A percentile compares a stretch with the other conserved stretches of the same genome.
These are phyloP conservation scores for Dyspetes luteomarginatus DNA, from an alignment of 2,888 invertebrate species.

Conservation along the genomic window DNA sequence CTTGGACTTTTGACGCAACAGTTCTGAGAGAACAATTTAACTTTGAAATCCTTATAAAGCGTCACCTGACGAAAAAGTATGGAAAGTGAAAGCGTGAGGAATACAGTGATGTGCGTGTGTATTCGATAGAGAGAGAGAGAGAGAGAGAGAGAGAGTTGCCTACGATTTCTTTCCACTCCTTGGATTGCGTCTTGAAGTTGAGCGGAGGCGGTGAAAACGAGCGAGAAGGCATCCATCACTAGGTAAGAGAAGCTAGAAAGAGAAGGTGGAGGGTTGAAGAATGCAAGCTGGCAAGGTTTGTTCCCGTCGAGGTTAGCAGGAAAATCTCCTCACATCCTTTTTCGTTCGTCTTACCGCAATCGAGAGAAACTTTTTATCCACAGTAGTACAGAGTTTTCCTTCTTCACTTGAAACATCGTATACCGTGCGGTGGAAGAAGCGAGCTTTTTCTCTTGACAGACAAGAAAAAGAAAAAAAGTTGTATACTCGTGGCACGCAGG, in stretches of 20 bases:
- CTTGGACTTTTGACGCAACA: not conserved
- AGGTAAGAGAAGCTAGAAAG: not conserved
- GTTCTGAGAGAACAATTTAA: constrained; percentile 7
- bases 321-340: not conserved
- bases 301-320: constrained; percentile 23
- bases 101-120: not conserved
- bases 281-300: constrained; percentile 45
- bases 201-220: constrained; percentile 20
- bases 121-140: too few relatives aligned
- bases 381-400: constrained; percentile 50
- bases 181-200: constrained; percentile 5
- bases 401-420: constrained; percentile 30
- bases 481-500: constrained; percentile 36
- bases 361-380: constrained; percentile 56
- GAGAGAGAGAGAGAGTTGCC: too few relatives aligned
- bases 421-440: constrained; percentile 21
- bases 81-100: constrained; percentile 19
- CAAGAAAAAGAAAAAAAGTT: constrained; percentile 1
- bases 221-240: constrained; percentile 9
- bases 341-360: constrained; percentile 24
- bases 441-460: constrained; percentile 33
- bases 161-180: not conserved
- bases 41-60: constrained; percentile 39
- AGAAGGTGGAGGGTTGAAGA: constrained; percentile 17
- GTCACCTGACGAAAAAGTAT: not conserved